Base-by-base conservation (phyloP, 2,113 vertebrate species). In the Noturus placidus region DNA sequence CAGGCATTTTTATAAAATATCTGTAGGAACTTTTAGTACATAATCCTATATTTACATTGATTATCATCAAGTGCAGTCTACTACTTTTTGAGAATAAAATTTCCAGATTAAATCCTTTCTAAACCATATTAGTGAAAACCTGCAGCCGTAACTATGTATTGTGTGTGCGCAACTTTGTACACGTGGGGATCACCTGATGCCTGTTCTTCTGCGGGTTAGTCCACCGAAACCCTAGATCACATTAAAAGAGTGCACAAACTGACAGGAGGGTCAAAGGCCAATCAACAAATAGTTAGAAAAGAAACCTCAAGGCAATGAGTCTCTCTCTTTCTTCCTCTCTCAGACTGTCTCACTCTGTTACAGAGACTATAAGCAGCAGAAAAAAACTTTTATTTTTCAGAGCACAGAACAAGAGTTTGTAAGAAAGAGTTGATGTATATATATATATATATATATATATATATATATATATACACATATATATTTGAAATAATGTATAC, bases 211-310 rank as follows among this genome's bases (percentile, higher is more conserved):
- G 84, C 63, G n/a, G 61, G 59, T 86, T 42, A 19, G 54, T 76
- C 69, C 84, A 30, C 84, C 91, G 92, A 94, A 94, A 95, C 87
- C 20, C 89, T 86, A 93, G 88, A 88, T 89, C 61, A 83, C 87
- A 78, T 87, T 89, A 92, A 91, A 91, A 91, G 85, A 81, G 56
- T 35, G 79, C 17, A 30, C 54, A 86, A 92, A 63, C 89, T 92
- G 92, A 92, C 90, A 90, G 86, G 67, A 82, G 88, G 90, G 91
- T 93, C 91, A 91, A 67, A 90, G 91, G 91, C 88, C 88, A 91
- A 86, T 91, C 87, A 89, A 91, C 91, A 92, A 92, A 93, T 88
- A 82, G 52, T 67, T 90, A 91, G 82, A 87, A 88, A 91, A 92
- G 84, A 76, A 86, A 84, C 33, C 83, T 61, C 27, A 76, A 90